Evolutionary conservation across 2,888 invertebrate genomes (phyloP), one percentile per base, ranked within the genome.

Genomic region (Alloplasta piceator): DNA sequence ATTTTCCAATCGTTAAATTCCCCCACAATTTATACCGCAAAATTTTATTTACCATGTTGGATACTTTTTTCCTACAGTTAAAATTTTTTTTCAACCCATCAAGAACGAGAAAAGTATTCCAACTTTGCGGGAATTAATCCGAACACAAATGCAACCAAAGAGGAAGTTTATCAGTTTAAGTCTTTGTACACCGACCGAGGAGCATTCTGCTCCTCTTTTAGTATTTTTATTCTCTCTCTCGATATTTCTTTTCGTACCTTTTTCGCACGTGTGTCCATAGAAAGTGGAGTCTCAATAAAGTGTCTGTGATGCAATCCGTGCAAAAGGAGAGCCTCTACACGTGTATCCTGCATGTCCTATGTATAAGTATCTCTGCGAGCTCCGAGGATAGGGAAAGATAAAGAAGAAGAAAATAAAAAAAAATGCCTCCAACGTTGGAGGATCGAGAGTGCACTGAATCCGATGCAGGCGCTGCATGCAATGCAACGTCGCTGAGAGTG

Each of bases 391-490:
- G 68, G 63, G 46, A 12, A 26, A 46, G 58, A 5, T 5, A 50
- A 66, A 52, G 26, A 26, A 12, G 9, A 36, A 6, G 36, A 56
- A n/a, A 56, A 56, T 4, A 55, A 55, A 16, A 38, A 50, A 61
- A 72, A 61, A 78, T 86, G 84, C 89, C 86, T 90, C 89, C 90
- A 88, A 89, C 88, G 87, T 90, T 89, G 85, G 55, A 86, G 73
- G 86, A 73, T 60, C 87, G 85, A 82, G 87, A 87, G 84, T 74
- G 78, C 61, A 71, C 87, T 86, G 88, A 87, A 89, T 89, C 87
- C 86, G 78, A 81, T 88, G 88, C 89, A 87, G 43, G 66, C 58
- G 66, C 67, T 67, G 56, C 87, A 87, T 87, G 86, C 87, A 26
- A 26, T 26, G 26, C 26, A 26, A 26, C 26, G 26, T 26, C 26